A percentile compares a stretch with the other conserved stretches of the same genome.
Evolutionary conservation across 2,888 invertebrate genomes (phyloP).

Genomic region (Netelia fuscicornis): DNA sequence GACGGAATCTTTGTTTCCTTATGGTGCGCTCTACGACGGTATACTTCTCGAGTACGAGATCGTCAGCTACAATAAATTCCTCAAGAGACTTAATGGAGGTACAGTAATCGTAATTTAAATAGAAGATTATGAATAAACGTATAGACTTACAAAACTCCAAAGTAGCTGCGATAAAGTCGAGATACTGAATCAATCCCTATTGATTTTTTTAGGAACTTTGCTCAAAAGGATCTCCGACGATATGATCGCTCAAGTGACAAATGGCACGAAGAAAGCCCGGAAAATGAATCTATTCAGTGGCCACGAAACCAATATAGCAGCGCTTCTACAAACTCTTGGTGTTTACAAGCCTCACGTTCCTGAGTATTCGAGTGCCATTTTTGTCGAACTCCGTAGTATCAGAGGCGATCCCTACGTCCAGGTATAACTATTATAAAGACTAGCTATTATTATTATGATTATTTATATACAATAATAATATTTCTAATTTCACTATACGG

Average conservation of each 20-base stretch:
- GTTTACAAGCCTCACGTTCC: conserved; percentile 87
- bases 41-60: conserved; percentile 86
- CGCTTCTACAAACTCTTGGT: conserved; percentile 86
- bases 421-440: background rate
- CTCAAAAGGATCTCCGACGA: conserved; percentile 64
- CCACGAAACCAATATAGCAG: conserved; percentile 79
- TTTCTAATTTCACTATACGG: too few relatives aligned
- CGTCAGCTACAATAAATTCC: conserved; percentile 86
- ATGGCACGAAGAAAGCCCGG: conserved; percentile 9
- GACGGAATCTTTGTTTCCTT: conserved; percentile 85
- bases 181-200: conserved; percentile 63
- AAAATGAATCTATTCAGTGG: conserved; percentile 80
- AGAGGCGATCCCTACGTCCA: conserved; percentile 81
- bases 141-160: background rate
- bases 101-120: conserved; percentile 50
- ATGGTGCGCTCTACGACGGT: conserved; percentile 86
- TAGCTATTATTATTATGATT: background rate
- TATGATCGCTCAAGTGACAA: conserved; percentile 39
- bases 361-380: conserved; percentile 86
- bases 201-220: conserved; percentile 64
- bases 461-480: conserved; percentile 2
- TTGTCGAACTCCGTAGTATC: conserved; percentile 86
- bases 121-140: conserved; percentile 12
- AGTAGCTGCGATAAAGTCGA: conserved; percentile 69
- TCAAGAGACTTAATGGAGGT: conserved; percentile 87